A percentile compares a stretch with the other conserved stretches of the same genome.
phyloP scores from a whole-genome alignment of 2,888 invertebrate genomes.

The Leptodirus hochenwartii region DNA sequence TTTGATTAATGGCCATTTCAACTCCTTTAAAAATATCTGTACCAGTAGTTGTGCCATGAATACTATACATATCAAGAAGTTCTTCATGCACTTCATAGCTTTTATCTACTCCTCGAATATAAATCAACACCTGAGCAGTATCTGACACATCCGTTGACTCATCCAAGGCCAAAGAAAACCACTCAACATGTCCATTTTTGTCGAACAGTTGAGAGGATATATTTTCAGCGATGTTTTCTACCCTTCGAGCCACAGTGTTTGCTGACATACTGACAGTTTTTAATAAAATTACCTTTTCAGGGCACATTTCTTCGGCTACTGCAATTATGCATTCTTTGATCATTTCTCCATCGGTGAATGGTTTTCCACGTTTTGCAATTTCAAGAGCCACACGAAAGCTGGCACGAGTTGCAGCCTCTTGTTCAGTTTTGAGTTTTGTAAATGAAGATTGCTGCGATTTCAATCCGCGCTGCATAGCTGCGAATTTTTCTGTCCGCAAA shows the following conservation, averaged over 20 bases:
- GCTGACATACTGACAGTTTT: constrained; percentile 13
- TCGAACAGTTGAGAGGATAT: constrained; percentile 10
- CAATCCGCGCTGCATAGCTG: constrained; percentile 15
- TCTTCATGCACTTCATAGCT: constrained; percentile 13
- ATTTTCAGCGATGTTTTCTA: constrained; percentile 11
- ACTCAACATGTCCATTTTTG: constrained; percentile 12
- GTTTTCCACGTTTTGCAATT: constrained; percentile 13
- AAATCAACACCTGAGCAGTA: constrained; percentile 14
- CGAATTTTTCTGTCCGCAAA: constrained; percentile 16
- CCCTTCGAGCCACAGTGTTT: constrained; percentile 11
- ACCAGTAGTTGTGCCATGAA: constrained; percentile 13
- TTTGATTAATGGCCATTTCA: constrained; percentile 4
- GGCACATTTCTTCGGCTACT: constrained; percentile 14
- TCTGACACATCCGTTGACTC: constrained; percentile 16
- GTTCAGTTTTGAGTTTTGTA: too few relatives aligned
- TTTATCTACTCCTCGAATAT: constrained; percentile 6
- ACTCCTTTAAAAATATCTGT: constrained; percentile 9
- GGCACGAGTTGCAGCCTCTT: constrained; percentile 12
- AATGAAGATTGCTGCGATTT: too few relatives aligned
- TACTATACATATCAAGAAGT: constrained; percentile 11
- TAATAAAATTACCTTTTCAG: constrained; percentile 15
- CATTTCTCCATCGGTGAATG: constrained; percentile 13
- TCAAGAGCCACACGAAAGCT: constrained; percentile 13
- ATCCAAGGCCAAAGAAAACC: constrained; percentile 15
- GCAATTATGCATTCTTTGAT: constrained; percentile 16